These are phyloP conservation scores for Henricia sp. DNA, from an alignment of 53 echinoderm and acorn worm species.

Conservation along the genomic window DNA sequence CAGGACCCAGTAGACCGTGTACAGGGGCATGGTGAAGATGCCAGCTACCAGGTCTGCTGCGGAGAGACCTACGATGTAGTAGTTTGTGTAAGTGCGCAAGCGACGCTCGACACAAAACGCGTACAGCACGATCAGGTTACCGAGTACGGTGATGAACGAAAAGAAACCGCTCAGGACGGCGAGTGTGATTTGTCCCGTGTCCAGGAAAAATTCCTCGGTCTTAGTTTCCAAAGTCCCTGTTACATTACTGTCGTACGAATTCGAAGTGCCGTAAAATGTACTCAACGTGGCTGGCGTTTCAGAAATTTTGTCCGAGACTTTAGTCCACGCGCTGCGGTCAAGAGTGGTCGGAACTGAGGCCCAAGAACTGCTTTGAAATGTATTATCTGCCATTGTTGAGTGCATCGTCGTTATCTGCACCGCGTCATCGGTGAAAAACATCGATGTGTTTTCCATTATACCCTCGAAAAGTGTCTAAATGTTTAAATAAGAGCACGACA, in stretches of 20 bases:
- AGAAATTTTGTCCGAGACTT: too few species aligned
- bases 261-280: conserved; percentile 7
- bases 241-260: background rate
- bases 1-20: conserved; percentile 44
- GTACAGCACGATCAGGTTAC: conserved; percentile 50
- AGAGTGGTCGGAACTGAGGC: too few species aligned
- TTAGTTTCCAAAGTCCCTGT: background rate
- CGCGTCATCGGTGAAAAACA: background rate
- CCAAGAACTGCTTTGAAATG: too few species aligned
- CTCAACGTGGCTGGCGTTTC: background rate
- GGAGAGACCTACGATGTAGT: conserved; percentile 58
- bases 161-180: conserved; percentile 34
- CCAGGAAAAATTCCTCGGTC: background rate
- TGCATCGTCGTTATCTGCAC: background rate
- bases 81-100: conserved; percentile 60
- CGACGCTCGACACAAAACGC: conserved; percentile 32
- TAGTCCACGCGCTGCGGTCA: too few species aligned
- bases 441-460: background rate
- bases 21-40: conserved; percentile 56
- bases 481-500: too few species aligned
- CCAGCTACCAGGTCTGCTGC: conserved; percentile 42
- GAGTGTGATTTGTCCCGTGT: conserved; percentile 20
- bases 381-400: background rate
- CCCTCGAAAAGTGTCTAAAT: background rate
- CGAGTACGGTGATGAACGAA: conserved; percentile 52